These are phyloP conservation scores for Watsonalla binaria DNA, from an alignment of 2,888 invertebrate genomes.

Conservation along the genomic window DNA sequence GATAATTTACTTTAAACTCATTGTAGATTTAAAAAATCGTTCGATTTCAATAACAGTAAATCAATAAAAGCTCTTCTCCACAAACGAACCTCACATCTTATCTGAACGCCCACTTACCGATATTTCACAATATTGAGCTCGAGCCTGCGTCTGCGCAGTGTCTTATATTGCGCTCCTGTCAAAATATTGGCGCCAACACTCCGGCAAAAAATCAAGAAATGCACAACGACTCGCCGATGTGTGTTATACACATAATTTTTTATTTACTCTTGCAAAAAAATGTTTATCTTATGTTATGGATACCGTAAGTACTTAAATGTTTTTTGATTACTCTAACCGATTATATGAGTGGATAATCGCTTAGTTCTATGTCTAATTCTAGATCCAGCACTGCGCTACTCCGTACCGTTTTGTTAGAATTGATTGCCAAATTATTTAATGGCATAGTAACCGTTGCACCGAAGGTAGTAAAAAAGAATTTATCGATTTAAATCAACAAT, in stretches of 20 bases:
- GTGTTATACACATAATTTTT: slow-evolving; percentile 6
- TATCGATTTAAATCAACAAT: slow-evolving; percentile 28
- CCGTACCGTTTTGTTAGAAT: slow-evolving; percentile 3
- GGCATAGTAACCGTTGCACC: slow-evolving; percentile 20
- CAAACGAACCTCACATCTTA: slow-evolving; percentile 39
- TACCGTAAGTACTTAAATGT: too few species aligned
- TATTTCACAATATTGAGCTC: slow-evolving; percentile 56
- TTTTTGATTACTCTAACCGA: too few species aligned
- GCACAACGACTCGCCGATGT: slow-evolving; percentile 7
- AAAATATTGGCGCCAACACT: slow-evolving; percentile 59
- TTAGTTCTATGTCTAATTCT: not conserved
- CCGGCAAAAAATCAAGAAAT: slow-evolving; percentile 22
- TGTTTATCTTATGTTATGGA: too few species aligned
- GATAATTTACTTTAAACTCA: too few species aligned
- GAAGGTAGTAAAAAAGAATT: slow-evolving; percentile 20
- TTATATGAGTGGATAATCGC: not conserved
- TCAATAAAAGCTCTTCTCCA: slow-evolving; percentile 26
- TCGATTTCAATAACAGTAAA: slow-evolving; percentile 15
- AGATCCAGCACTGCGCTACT: not conserved
- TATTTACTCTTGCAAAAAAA: not conserved
- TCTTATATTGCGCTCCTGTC: slow-evolving; percentile 45
- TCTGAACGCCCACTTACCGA: slow-evolving; percentile 60
- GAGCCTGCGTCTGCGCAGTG: slow-evolving; percentile 50
- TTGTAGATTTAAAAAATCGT: too few species aligned
- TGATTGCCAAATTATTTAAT: slow-evolving; percentile 9